Evolutionary conservation across 1,140 invertebrate species (phyloP), one percentile per base, ranked within the genome.

Genomic region (Asobara japonica): DNA sequence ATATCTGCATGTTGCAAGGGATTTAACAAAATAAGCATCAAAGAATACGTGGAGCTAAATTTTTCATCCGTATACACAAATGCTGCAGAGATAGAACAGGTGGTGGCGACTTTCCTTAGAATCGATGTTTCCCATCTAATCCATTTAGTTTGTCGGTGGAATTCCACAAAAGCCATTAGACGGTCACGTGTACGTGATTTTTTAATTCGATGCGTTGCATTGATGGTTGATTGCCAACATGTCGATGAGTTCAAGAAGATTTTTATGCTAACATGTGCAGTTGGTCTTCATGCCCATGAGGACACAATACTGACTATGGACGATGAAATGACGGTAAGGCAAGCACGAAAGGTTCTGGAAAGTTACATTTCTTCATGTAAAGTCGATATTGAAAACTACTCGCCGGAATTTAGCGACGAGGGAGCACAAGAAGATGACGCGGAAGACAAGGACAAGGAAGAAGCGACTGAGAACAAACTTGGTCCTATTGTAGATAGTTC

Each of bases 111-210:
- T 0, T 56, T 45, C 7, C 27, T 65, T 7, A 25, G 70, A 65
- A 22, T 72, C 3, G 70, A 72, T 45, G 70, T 65, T 1, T 38
- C 70, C 1, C 70, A 72, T 36, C 31, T 72, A 5, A 72, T 33
- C n/a, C 36, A 65, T 11, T 22, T 56, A n/a, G 18, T 72, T 13
- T 31, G 70, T 11, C 16, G 41, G 2, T 72, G 62, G 45, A 16
- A 65, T 31, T 27, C 20, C 25, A 51, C 45, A 16, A 33, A 71
- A 8, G 51, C 22, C 0, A 22, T 29, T 18, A 65, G 33, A 1
- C 33, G 45, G 18, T n/a, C 5, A 56, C 6, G 10, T 5, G 31
- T 60, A 5, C 30, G 48, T 22, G 70, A 72, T 38, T 72, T 72
- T 27, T 60, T 62, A 13, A 5, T 73, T 0, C 65, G 71, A 3